These are phyloP conservation scores for Palaemon carinicauda DNA, from an alignment of 1,140 invertebrate genomes.

Conservation along the genomic window DNA sequence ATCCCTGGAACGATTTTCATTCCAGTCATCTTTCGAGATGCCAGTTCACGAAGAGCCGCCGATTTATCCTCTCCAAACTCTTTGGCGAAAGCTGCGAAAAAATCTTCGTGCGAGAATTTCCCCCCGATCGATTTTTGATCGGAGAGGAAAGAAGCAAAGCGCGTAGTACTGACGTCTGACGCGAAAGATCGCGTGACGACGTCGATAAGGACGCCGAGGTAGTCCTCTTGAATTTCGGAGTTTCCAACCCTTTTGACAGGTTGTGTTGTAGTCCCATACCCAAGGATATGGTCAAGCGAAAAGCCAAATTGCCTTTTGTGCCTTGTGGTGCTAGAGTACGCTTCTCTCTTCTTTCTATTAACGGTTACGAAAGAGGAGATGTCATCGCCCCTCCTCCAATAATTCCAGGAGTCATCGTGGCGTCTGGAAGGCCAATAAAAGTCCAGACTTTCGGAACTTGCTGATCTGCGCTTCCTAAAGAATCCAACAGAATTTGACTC, in stretches of 20 bases:
- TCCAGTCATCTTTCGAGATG: conserved; percentile 22
- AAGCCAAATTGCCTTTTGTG: conserved; percentile 48
- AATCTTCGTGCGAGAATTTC: conserved; percentile 44
- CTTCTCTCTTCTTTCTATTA: conserved; percentile 22
- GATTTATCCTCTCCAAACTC: conserved; percentile 58
- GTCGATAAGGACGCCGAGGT: conserved; percentile 50
- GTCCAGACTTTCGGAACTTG: not conserved
- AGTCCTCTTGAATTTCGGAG: conserved; percentile 21
- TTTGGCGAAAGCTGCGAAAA: conserved; percentile 49
- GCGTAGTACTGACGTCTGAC: conserved; percentile 42
- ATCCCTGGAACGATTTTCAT: not conserved
- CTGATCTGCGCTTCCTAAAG: conserved; percentile 37
- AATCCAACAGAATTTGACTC: conserved; percentile 59
- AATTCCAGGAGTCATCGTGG: conserved; percentile 28
- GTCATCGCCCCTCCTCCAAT: conserved; percentile 38
- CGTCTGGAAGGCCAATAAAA: conserved; percentile 12
- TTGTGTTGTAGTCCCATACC: not conserved
- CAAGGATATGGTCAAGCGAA: conserved; percentile 31
- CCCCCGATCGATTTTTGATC: conserved; percentile 26
- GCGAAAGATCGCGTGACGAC: conserved; percentile 44
- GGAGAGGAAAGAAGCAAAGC: conserved; percentile 49
- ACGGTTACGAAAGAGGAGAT: not conserved
- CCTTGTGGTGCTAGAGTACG: not conserved
- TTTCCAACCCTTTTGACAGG: not conserved
- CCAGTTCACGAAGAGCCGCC: conserved; percentile 37